A percentile compares a stretch with the other conserved stretches of the same genome.
These are phyloP conservation scores for Belonocnema kinseyi DNA, from an alignment of 1,140 invertebrate species.

Conservation along the genomic window DNA sequence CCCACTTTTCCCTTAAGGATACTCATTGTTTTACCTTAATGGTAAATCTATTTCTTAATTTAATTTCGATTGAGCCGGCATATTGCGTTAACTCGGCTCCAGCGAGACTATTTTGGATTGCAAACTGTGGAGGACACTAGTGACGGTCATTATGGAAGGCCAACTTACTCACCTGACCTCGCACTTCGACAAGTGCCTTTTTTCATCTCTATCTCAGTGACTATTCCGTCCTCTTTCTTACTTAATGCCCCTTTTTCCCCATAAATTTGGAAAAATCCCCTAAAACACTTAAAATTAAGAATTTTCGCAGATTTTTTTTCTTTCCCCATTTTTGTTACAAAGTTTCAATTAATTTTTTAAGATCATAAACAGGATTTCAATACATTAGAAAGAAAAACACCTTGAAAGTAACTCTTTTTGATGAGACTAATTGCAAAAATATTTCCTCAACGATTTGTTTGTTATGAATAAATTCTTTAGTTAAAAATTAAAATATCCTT, in stretches of 20 bases:
- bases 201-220: constrained; percentile 20
- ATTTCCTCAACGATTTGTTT: too few species aligned
- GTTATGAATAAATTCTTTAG: too few species aligned
- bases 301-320: not conserved
- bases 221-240: constrained; percentile 37
- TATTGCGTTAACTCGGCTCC: constrained; percentile 44
- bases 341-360: too few species aligned
- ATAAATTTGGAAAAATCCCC: too few species aligned
- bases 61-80: constrained; percentile 37
- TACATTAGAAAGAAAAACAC: too few species aligned
- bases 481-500: too few species aligned
- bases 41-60: constrained; percentile 44
- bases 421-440: too few species aligned
- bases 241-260: too few species aligned
- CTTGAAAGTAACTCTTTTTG: too few species aligned
- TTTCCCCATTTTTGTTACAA: constrained; percentile 7
- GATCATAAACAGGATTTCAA: too few species aligned
- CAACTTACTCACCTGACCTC: constrained; percentile 22
- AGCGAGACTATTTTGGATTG: constrained; percentile 49
- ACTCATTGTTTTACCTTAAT: constrained; percentile 36
- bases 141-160: constrained; percentile 46
- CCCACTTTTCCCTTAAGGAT: not conserved
- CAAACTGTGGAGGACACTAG: constrained; percentile 43
- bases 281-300: too few species aligned
- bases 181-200: constrained; percentile 36